Conservation (phyloP, 2,113 vertebrate genomes). For the Vulpes lagopus region DNA sequence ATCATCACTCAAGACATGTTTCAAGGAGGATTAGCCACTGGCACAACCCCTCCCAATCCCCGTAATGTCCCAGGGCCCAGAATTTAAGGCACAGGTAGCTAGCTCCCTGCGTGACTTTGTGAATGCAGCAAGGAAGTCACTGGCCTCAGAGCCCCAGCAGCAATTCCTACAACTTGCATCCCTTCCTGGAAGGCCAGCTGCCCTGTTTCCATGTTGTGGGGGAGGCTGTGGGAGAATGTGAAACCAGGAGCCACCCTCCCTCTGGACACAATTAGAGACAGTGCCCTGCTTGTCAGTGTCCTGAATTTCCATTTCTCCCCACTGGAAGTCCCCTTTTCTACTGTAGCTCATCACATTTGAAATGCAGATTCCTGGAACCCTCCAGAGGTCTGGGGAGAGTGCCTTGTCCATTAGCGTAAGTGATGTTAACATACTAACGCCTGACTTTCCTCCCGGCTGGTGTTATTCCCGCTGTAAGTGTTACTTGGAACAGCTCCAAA, state of each 20-base stretch:
- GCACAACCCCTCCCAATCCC: neutral
- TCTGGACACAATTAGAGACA: conserved; percentile 84
- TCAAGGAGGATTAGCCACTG: neutral
- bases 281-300: conserved; percentile 80
- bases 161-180: neutral
- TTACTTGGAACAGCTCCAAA: neutral
- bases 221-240: neutral
- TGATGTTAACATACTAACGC: neutral
- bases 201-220: neutral
- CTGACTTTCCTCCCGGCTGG: neutral
- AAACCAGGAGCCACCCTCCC: conserved; percentile 73
- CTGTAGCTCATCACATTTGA: conserved; percentile 80
- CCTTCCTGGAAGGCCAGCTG: neutral
- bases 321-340: conserved; percentile 82
- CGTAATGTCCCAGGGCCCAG: too few relatives aligned
- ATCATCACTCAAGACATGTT: neutral
- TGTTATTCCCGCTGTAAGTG: neutral
- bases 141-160: neutral
- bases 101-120: neutral
- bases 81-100: neutral
- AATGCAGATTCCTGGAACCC: conserved; percentile 83
- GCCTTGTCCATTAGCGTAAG: neutral
- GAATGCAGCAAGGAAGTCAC: fast-evolving
- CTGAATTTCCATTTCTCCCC: conserved; percentile 84
- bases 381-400: conserved; percentile 51